Evolutionary conservation across 1,140 invertebrate genomes (phyloP), one percentile per base, ranked within the genome.

Genomic region (Piezodorus guildinii): DNA sequence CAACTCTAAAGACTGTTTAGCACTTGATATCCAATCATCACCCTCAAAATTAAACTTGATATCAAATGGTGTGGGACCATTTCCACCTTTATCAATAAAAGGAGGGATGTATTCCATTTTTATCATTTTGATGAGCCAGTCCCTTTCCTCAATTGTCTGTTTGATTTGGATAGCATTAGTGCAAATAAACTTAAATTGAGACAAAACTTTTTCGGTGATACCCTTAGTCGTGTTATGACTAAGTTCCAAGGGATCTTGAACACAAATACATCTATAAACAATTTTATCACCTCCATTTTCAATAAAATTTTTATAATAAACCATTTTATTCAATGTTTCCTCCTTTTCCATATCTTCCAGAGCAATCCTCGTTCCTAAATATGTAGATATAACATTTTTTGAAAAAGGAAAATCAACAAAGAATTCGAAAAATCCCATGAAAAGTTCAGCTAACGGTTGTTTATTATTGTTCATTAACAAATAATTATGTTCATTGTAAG

Each of bases 231-330:
- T 61, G n/a, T 61, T 61, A 45, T 23, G 19, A 23, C 25, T 45
- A 12, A 61, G 30, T 45, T 45, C 43, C 1, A 61, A 23, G 10
- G 60, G 60, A 61, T 61, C 60, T 61, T 61, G 60, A 45, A 61
- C 30, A 14, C 44, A 46, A 44, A 61, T 45, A 19, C 17, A 3
- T 19, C 25, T 61, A 12, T 43, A 23, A 4, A 21, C 17, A 19
- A 61, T 44, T 17, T 19, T 19, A 45, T 25, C 21, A 45, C 25
- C 43, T 10, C 39, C 43, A 0, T 45, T 17, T 44, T 17, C 21
- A 16, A 61, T 46, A 25, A 43, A 43, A 23, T 19, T 44, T 61
- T 61, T 44, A 21, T 61, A 61, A 44, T 43, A 43, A 3, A 25
- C 14, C 30, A 61, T 43, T 45, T 34, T 46, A 17, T 61, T 43